phyloP scores from a whole-genome alignment of 2,797 vertebrate species.

The Hoplostethus mediterraneus region DNA sequence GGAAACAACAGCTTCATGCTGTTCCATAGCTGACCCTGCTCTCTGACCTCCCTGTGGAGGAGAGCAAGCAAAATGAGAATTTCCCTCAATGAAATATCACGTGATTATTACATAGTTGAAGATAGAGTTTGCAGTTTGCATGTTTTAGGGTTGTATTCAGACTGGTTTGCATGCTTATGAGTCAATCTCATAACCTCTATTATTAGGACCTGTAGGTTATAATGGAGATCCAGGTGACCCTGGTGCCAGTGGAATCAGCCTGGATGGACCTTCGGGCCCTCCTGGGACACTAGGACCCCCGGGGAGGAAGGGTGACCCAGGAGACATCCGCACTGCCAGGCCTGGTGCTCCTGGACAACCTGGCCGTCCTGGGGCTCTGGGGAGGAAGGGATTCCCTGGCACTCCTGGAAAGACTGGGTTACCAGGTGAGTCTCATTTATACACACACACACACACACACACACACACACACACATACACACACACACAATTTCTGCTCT shows the following conservation, averaged over 20 bases:
- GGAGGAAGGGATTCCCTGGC: constrained; percentile 57
- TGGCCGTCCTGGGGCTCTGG: constrained; percentile 44
- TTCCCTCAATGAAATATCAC: no score
- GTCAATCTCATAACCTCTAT: no score
- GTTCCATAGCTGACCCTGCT: no score
- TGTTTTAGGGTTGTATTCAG: no score
- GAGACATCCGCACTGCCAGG: constrained; percentile 35
- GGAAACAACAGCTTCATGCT: no score
- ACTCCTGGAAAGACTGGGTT: constrained; percentile 57
- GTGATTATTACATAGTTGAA: no score
- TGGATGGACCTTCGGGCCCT: constrained; percentile 62
- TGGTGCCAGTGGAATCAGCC: constrained; percentile 49
- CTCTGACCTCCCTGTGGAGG: no score
- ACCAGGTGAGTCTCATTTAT: constrained; percentile 47
- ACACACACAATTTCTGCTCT: neutral
- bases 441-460: constrained; percentile 14
- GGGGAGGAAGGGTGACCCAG: constrained; percentile 65
- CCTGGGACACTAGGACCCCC: constrained; percentile 55
- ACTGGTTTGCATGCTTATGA: neutral
- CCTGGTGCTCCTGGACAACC: constrained; percentile 54
- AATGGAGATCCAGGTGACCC: constrained; percentile 69
- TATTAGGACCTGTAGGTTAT: constrained; percentile 64
- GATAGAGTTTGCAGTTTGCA: no score
- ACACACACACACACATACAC: neutral
- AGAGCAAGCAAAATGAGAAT: no score